Conservation (phyloP, 2,113 vertebrate genomes). For the Microtus pennsylvanicus region DNA sequence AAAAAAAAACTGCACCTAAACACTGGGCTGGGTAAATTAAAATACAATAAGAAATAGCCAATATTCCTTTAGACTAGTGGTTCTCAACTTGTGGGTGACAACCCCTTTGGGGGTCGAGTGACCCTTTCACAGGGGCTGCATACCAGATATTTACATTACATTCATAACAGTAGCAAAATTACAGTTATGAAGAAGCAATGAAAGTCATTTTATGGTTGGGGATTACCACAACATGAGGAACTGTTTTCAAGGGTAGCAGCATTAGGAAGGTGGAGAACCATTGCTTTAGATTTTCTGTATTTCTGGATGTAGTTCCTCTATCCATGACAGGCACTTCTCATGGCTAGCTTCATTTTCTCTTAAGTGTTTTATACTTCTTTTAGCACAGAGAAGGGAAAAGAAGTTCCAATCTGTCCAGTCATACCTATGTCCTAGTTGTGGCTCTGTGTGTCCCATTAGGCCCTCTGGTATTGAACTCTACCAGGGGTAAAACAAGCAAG, state of each 20-base stretch:
- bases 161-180: background rate
- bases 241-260: background rate
- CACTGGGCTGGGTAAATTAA: background rate
- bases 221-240: background rate
- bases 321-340: background rate
- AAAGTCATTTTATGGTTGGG: background rate
- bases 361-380: no score
- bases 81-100: background rate
- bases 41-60: background rate
- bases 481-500: background rate
- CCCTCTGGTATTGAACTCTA: background rate
- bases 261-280: background rate
- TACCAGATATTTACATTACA: background rate
- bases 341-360: background rate
- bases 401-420: background rate
- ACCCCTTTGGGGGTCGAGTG: background rate
- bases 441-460: background rate
- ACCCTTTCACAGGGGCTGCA: background rate
- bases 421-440: background rate
- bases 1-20: constrained; percentile 8
- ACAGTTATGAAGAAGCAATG: background rate
- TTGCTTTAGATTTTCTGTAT: constrained; percentile 3
- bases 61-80: background rate
- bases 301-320: background rate
- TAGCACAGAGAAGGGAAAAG: background rate